Evolutionary conservation across 2,888 invertebrate species (phyloP).

Genomic region (Cryptops parisi): DNA sequence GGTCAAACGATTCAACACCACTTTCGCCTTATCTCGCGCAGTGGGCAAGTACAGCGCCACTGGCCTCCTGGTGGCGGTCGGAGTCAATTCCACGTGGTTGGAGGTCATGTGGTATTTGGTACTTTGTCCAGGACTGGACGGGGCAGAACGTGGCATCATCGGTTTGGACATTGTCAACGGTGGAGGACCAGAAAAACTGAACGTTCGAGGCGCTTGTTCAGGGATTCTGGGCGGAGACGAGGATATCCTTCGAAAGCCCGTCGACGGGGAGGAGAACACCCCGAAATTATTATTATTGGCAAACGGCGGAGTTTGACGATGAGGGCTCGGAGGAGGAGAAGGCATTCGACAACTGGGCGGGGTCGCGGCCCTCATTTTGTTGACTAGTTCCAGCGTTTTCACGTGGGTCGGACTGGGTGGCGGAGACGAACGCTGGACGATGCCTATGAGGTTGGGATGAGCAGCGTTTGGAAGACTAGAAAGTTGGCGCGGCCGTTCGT

Average conservation of each 20-base stretch:
- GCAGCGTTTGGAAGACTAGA: constrained; percentile 1
- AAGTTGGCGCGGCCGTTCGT: too few relatives aligned
- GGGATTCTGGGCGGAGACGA: not conserved
- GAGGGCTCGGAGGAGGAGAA: not conserved
- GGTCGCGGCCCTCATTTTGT: not conserved
- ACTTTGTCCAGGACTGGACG: not conserved
- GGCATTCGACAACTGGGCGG: not conserved
- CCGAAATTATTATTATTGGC: not conserved
- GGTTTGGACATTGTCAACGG: not conserved
- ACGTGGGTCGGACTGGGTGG: not conserved
- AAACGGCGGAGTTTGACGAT: not conserved
- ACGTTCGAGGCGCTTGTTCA: not conserved
- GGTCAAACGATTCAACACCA: too few relatives aligned
- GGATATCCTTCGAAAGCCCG: not conserved
- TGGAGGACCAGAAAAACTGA: not conserved
- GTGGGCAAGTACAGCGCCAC: too few relatives aligned
- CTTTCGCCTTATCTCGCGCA: too few relatives aligned
- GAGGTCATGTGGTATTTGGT: not conserved
- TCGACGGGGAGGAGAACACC: not conserved
- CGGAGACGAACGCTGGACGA: constrained; percentile 1
- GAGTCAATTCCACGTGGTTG: too few relatives aligned
- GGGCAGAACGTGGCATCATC: not conserved
- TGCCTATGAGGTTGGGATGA: not conserved
- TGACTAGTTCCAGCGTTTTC: not conserved
- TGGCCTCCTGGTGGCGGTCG: too few relatives aligned